Conservation (phyloP, 2,888 invertebrate genomes). For the Brachyptera risi region DNA sequence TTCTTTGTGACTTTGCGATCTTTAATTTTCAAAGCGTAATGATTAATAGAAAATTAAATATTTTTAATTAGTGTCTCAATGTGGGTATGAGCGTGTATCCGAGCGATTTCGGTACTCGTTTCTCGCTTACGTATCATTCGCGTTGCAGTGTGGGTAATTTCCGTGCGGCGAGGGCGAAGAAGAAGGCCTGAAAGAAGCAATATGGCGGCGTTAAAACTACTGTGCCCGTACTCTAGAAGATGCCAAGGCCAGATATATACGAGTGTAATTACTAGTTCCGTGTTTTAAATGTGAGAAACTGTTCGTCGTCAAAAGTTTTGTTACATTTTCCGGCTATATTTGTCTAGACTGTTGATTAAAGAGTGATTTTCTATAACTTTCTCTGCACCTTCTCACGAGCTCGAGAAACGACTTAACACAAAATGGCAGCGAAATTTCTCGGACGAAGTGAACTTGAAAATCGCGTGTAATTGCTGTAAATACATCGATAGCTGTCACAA, state of each 20-base stretch:
- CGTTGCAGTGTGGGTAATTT: constrained; percentile 34
- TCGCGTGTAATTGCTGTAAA: not conserved
- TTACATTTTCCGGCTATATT: not conserved
- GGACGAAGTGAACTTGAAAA: not conserved
- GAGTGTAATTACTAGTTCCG: not conserved
- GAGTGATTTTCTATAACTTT: not conserved
- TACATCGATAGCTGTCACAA: not conserved
- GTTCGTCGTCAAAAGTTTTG: no score
- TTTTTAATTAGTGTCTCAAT: no score
- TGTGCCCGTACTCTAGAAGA: not conserved
- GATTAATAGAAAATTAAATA: no score
- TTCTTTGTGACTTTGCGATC: no score
- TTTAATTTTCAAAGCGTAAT: no score
- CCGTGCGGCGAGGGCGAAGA: constrained; percentile 27
- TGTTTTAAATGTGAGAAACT: not conserved
- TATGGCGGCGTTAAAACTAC: constrained; percentile 29
- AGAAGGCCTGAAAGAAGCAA: constrained; percentile 29
- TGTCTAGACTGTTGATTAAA: not conserved
- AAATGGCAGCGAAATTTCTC: constrained; percentile 32
- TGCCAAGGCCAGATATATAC: not conserved
- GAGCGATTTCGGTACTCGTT: constrained; percentile 33
- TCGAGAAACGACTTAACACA: constrained; percentile 19
- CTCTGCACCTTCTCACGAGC: constrained; percentile 18
- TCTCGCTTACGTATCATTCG: constrained; percentile 34
- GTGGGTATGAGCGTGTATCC: constrained; percentile 32